Base-by-base conservation (phyloP, 2,888 invertebrate genomes). In the Drosophila mettleri region DNA sequence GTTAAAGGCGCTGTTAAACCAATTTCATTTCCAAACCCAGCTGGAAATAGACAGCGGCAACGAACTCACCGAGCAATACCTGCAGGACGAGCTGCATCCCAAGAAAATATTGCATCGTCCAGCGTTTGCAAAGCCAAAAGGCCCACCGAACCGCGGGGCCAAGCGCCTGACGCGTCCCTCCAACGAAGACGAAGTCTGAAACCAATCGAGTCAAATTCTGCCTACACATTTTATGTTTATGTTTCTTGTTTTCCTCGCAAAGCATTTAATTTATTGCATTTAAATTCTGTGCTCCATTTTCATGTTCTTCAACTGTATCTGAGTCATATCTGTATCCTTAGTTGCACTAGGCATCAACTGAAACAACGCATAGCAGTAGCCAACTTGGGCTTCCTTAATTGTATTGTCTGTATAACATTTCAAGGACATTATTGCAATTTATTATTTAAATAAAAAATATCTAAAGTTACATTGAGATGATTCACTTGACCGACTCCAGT, bases 101-200 rank as follows among this genome's bases (percentile, higher is more conserved):
- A 97, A 97, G 91, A 95, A 96, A 88, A 96, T 95, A 91, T 94
- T 97, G 41, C 96, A 97, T 91, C 94, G 96, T 79, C 97, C 97
- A 18, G 97, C 98, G 86, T 99, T 99, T 93, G 97, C 97, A 68
- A 98, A 98, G 92, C 99, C 99, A 1, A 98, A 98, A 93, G 98
- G 98, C 9, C 99, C 99, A 38, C 97, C 97, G 6, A 96, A 96
- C 90, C 94, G 98, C 85, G 98, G 98, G 39, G 98, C 98, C 0
- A 97, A 97, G 92, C 94, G 98, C 72, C 94, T 98, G 85, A 97
- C 97, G 51, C 97, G 96, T 92, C 82, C 85, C 69, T 62, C 84
- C 74, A 38, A 66, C 64, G 88, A 87, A 55, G 85, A 79, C 69
- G 69, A 83, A 80, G 81, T 91, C 93, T 77, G 93, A 89, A 60